Conservation (phyloP, 2,888 invertebrate species). For the Macaria notata region DNA sequence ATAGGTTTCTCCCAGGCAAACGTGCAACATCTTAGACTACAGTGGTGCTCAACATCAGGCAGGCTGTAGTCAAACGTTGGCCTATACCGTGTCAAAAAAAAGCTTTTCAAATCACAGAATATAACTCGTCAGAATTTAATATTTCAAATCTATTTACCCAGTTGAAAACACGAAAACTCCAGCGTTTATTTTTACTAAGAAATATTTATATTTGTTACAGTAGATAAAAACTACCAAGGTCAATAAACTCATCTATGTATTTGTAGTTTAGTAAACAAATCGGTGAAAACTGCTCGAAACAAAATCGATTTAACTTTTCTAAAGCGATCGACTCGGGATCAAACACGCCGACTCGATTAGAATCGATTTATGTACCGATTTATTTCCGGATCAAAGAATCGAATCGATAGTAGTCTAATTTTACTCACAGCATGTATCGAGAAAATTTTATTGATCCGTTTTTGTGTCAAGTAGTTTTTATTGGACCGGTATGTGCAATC, state of each 20-base stretch:
- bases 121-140: no score
- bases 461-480: slow-evolving; percentile 34
- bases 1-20: no score
- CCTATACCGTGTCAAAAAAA: no score
- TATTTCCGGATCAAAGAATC: slow-evolving; percentile 61
- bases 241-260: slow-evolving; percentile 7
- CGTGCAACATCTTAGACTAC: no score
- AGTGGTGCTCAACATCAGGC: no score
- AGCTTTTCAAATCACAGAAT: no score
- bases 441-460: slow-evolving; percentile 24
- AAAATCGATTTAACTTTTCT: slow-evolving; percentile 34
- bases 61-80: no score
- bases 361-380: slow-evolving; percentile 49
- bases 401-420: slow-evolving; percentile 35
- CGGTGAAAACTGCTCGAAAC: slow-evolving; percentile 31
- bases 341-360: slow-evolving; percentile 56
- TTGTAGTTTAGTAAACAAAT: slow-evolving; percentile 18
- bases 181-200: not conserved
- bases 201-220: slow-evolving; percentile 1
- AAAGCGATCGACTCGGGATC: slow-evolving; percentile 45
- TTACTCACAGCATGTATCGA: slow-evolving; percentile 5
- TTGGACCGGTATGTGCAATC: slow-evolving; percentile 14
- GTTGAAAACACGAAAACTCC: not conserved
- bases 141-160: no score
- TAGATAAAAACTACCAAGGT: slow-evolving; percentile 9